Conservation (phyloP, 2,888 invertebrate genomes). For the Aelia acuminata region DNA sequence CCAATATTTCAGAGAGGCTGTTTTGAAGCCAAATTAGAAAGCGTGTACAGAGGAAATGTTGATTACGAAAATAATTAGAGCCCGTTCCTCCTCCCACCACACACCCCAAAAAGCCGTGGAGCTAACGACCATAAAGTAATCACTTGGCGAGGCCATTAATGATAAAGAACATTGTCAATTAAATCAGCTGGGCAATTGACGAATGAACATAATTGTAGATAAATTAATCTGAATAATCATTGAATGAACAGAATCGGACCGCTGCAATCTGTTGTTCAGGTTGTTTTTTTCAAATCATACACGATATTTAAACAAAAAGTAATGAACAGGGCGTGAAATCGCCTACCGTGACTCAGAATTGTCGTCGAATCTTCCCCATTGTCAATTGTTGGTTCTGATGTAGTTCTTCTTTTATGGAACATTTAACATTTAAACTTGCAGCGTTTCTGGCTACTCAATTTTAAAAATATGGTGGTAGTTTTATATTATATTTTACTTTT, state of each 20-base stretch:
- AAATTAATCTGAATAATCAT: not conserved
- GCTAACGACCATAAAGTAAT: constrained; percentile 2
- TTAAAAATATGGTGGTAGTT: too few species aligned
- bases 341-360: not conserved
- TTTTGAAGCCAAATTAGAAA: constrained; percentile 12
- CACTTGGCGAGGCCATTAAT: not conserved
- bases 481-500: too few species aligned
- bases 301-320: not conserved
- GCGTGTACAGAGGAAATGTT: not conserved
- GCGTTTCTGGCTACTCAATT: too few species aligned
- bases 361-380: not conserved
- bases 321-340: not conserved
- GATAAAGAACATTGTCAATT: constrained; percentile 22
- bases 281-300: not conserved
- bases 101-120: not conserved
- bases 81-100: not conserved
- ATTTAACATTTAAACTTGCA: too few species aligned
- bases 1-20: not conserved
- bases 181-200: not conserved
- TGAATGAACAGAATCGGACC: not conserved
- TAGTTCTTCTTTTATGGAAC: too few species aligned
- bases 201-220: not conserved
- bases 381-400: not conserved
- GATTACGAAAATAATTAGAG: constrained; percentile 27
- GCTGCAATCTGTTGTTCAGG: not conserved